phyloP scores from a whole-genome alignment of 2,797 vertebrate species.

The Pangasius djambal region DNA sequence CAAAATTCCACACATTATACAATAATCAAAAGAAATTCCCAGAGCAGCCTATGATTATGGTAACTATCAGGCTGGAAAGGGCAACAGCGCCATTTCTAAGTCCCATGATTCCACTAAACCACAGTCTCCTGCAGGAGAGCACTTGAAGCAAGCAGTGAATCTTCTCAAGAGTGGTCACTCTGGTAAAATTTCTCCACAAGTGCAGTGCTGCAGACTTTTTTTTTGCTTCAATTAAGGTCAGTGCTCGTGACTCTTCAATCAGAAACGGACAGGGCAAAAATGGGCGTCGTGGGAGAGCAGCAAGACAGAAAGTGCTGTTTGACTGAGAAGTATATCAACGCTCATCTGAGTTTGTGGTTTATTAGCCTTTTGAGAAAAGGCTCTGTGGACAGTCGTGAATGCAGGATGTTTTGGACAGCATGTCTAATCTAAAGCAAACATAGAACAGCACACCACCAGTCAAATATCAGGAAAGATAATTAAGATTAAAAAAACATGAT shows the following conservation, averaged over 20 bases:
- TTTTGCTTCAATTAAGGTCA: constrained; percentile 7
- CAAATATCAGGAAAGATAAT: neutral
- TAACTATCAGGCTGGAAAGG: constrained; percentile 3
- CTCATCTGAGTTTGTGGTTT: neutral
- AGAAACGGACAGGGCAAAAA: neutral
- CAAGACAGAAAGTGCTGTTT: neutral
- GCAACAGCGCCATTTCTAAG: neutral
- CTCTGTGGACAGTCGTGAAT: neutral
- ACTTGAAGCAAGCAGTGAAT: neutral
- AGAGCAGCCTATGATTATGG: neutral
- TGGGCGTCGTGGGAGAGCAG: neutral
- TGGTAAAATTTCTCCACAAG: neutral
- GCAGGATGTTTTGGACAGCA: neutral
- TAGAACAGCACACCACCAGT: neutral
- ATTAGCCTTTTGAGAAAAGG: neutral
- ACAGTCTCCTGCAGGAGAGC: neutral
- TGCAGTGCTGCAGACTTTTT: neutral
- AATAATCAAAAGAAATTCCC: neutral
- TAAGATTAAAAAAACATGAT: neutral
- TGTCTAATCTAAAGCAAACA: neutral
- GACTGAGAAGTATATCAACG: neutral
- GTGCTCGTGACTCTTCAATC: constrained; percentile 8
- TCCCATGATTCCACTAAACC: neutral
- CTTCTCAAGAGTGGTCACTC: constrained; percentile 15
- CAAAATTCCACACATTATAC: neutral